Evolutionary conservation across 2,113 vertebrate species (phyloP), one percentile per base, ranked within the genome.

Genomic region (Conger conger): DNA sequence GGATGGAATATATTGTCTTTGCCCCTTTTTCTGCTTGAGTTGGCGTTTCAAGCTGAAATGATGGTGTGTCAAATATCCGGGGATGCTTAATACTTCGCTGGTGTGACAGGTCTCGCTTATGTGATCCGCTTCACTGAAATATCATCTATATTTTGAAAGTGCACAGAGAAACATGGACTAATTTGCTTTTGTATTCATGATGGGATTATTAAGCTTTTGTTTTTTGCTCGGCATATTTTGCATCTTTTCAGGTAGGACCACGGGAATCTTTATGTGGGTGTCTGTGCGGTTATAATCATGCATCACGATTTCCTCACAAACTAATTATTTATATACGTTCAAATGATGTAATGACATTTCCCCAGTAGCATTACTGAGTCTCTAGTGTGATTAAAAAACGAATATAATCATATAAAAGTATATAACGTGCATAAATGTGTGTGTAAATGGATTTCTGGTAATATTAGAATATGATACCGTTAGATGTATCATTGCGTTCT

Each of bases 131-230:
- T 80, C 35, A 50, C 45, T 77, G 89, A n/a, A n/a, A n/a, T 93
- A 57, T 88, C 88, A 85, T 86, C 40, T 86, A 88, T 76, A 81
- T 88, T 87, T 90, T 83, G 80, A 86, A 86, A 87, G 93, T 91
- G 91, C 89, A 89, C 91, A 93, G 88, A 91, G 91, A 76, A 95
- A 92, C 90, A 96, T 96, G 95, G 95, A 95, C 94, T 95, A 93
- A 95, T 92, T 42, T 45, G 45, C 33, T 90, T 87, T 82, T 54
- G 79, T 83, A 87, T 88, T 90, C 92, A 93, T 86, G 85, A 95
- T 95, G 94, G 93, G 91, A 93, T 94, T 95, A 92, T 91, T 91
- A 90, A 91, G 92, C 92, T 88, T 93, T 84, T 92, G 92, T 89
- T 86, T 94, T 92, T 88, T 91, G 88, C 89, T 94, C 88, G 89